Conservation (phyloP, 1,140 invertebrate genomes). For the Macrobrachium rosenbergii region DNA sequence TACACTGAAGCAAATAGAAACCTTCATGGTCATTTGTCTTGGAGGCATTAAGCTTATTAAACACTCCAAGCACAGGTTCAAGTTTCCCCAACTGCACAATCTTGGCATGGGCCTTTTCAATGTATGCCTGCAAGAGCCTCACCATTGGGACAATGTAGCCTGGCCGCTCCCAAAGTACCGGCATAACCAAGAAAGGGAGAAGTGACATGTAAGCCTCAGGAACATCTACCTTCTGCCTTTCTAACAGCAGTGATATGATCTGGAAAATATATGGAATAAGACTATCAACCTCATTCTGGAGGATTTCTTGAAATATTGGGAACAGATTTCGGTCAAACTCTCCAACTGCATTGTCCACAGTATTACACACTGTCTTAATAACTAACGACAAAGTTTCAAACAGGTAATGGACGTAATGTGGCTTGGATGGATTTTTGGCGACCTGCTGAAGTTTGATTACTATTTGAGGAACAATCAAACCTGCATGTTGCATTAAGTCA, state of each 20-base stretch:
- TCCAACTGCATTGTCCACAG: conserved; percentile 82
- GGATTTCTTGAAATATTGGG: conserved; percentile 92
- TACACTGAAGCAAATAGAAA: conserved; percentile 88
- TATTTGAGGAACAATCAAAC: conserved; percentile 84
- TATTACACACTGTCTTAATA: conserved; percentile 89
- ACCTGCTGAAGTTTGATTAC: conserved; percentile 86
- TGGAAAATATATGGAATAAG: conserved; percentile 74
- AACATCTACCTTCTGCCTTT: conserved; percentile 78
- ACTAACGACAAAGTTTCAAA: conserved; percentile 94
- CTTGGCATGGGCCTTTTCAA: conserved; percentile 80
- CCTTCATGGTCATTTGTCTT: conserved; percentile 97
- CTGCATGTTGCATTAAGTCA: conserved; percentile 84
- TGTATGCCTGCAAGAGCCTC: conserved; percentile 87
- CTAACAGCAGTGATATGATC: conserved; percentile 92
- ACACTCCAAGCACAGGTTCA: conserved; percentile 89
- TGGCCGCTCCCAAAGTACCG: conserved; percentile 90
- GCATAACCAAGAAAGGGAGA: conserved; percentile 88
- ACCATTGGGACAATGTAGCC: conserved; percentile 94
- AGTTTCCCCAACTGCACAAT: conserved; percentile 80
- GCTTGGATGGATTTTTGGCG: conserved; percentile 95
- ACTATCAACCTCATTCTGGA: conserved; percentile 91
- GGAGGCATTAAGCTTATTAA: conserved; percentile 96
- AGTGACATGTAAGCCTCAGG: conserved; percentile 89
- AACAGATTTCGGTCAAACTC: conserved; percentile 93
- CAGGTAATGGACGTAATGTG: conserved; percentile 97